A percentile compares a stretch with the other conserved stretches of the same genome.
phyloP scores from a whole-genome alignment of 1,140 invertebrate species.

The Pteromalus puparum region DNA sequence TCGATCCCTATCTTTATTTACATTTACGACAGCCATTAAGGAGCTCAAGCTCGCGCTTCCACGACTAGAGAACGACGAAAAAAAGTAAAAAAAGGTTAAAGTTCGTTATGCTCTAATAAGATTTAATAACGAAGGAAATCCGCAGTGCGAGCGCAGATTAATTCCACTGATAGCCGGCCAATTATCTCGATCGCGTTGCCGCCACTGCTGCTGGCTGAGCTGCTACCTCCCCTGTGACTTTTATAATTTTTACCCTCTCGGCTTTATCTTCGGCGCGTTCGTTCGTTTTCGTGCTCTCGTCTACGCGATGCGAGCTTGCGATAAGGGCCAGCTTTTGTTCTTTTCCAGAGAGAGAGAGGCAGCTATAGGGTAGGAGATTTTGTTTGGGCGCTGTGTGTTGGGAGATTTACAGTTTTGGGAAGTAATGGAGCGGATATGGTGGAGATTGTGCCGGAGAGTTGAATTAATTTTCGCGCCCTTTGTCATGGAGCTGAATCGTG shows the following conservation, averaged over 20 bases:
- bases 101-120: conserved; percentile 36
- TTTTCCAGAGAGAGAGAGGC: neutral
- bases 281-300: conserved; percentile 6
- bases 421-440: neutral
- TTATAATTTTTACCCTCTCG: conserved; percentile 23
- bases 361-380: neutral
- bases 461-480: neutral
- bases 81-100: neutral
- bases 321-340: neutral
- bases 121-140: conserved; percentile 37
- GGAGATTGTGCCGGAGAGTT: neutral
- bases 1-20: neutral
- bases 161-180: conserved; percentile 35
- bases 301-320: conserved; percentile 9
- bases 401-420: conserved; percentile 3
- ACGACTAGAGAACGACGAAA: neutral
- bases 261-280: neutral
- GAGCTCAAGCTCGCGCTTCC: neutral
- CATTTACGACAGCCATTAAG: neutral
- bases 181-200: conserved; percentile 24
- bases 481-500: neutral
- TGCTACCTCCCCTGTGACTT: neutral
- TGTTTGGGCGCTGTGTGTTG: neutral
- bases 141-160: conserved; percentile 1
- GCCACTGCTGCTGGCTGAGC: neutral